Base-by-base conservation (phyloP, 1,140 invertebrate species). In the Matsumurasca onukii region DNA sequence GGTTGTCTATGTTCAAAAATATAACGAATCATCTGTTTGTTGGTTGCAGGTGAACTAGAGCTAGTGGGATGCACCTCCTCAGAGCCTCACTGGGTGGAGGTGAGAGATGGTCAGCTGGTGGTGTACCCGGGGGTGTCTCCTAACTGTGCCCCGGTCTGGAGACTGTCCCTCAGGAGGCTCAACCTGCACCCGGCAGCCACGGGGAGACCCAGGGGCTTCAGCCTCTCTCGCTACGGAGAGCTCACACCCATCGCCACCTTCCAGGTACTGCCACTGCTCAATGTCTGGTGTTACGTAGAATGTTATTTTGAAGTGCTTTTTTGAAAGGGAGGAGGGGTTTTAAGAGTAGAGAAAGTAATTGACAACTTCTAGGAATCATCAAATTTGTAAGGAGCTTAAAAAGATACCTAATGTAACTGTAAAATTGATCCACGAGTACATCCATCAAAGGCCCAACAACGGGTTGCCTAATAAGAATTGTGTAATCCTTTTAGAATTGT, bases 251-350 rank as follows among this genome's bases (percentile, higher is more conserved):
- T 75, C 9, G 72, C 71, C 52, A 73, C 73, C 9, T 76, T 76
- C 66, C 73, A 76, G 73, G 15, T 66, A 13, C 27, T 1, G 45
- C 59, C 70, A 48, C 72, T 78, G 80, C 81, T 39, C n/a, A n/a
- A n/a, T n/a, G n/a, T n/a, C n/a, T 80, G 79, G 78, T 80, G 78
- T 78, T 81, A 77, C 80, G 80, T 80, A 80, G 79, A 66, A 71
- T 77, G 78, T 59, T 17, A 80, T 81, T 78, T 79, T 80, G 80
- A 81, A 79, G 79, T 64, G 70, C 75, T 45, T 45, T 12, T 45
- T n/a, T n/a, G 12, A 13, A n/a, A 45, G n/a, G n/a, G 39, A n/a
- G 39, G 12, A 45, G 39, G 39, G 12, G 39, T 12, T 45, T 13
- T 12, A n/a, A 13, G n/a, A 45, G n/a, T 45, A 45, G 39, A 45